Base-by-base conservation (phyloP, 2,113 vertebrate genomes). In the Syngnathus floridae region DNA sequence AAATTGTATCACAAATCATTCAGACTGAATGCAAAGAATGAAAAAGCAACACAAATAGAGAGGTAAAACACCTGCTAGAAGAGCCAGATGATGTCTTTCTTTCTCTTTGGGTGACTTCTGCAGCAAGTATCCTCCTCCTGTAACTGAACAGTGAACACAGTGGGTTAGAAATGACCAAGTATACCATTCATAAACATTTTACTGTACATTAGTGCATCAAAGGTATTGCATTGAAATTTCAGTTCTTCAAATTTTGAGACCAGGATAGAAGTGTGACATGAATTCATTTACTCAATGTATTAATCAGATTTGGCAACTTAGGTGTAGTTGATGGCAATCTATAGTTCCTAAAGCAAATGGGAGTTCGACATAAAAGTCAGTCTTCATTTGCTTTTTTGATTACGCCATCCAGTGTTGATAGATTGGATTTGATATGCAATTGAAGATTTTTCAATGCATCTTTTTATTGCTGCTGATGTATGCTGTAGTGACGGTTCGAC, bases 61-160 rank as follows among this genome's bases (percentile, higher is more conserved):
- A 5, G 13, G 17, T 31, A 35, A 10, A 13, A 8, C 71, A 98
- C 97, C 97, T 98, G 82, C 89, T 96, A 14, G 93, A 93, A 0
- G 95, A 98, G 86, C 92, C 96, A 12, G 93, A 93, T 0, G 95
- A 98, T 16, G 3, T 88, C 88, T 81, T 91, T 84, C 69, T 93
- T 88, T 90, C 95, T 88, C 92, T 93, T 82, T 86, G 84, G 58
- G 87, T 84, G 71, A 88, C 90, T 16, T 98, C 96, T 71, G 90
- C 88, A 62, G 93, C 90, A 62, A 97, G 86, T 41, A 98, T 94
- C 81, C 94, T 94, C 74, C 96, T 94, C 82, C 93, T 96, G 72
- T 96, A 98, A 57, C 97, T 99, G 80, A 69, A 60, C 74, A 70
- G 38, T 2, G 31, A 58, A 48, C 31, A 71, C 21, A 21, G 0